A percentile compares a stretch with the other conserved stretches of the same genome.
These are phyloP conservation scores for Montipora capricornis DNA, from an alignment of 64 coral and sea anemone genomes.

Conservation along the genomic window DNA sequence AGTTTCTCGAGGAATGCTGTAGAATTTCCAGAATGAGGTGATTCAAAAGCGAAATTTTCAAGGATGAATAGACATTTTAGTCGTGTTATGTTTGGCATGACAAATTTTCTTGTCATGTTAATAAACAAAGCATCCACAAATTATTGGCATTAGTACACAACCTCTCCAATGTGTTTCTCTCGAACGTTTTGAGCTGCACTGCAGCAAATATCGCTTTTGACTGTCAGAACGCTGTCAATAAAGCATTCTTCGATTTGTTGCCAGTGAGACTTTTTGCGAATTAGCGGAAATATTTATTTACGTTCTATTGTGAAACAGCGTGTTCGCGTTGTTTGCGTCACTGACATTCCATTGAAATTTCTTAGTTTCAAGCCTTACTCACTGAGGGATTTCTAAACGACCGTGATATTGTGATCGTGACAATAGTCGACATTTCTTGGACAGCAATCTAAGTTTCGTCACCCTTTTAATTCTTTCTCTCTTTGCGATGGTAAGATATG, in stretches of 20 bases:
- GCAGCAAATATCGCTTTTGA: not conserved
- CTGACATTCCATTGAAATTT: constrained; percentile 46
- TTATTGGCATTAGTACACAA: constrained; percentile 11
- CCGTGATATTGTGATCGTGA: not conserved
- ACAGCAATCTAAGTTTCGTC: not conserved
- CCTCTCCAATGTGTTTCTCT: not conserved
- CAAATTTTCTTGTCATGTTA: constrained; percentile 53
- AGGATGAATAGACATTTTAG: constrained; percentile 39
- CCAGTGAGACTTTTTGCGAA: not conserved
- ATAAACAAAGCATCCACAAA: constrained; percentile 41
- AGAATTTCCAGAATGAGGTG: not conserved
- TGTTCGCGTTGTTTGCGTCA: constrained; percentile 53
- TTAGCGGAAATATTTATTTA: constrained; percentile 8
- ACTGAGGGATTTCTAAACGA: not conserved
- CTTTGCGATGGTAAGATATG: not conserved
- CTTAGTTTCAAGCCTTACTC: not conserved
- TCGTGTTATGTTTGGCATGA: constrained; percentile 68
- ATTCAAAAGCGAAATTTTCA: constrained; percentile 24
- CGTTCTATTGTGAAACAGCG: not conserved
- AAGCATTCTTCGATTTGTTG: not conserved
- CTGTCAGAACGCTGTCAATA: not conserved
- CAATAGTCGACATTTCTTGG: not conserved
- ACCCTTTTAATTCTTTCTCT: not conserved
- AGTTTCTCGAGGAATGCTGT: not conserved
- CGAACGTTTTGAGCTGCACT: not conserved